Base-by-base conservation (phyloP, 1,140 invertebrate species). In the Tetramorium parvispinum region DNA sequence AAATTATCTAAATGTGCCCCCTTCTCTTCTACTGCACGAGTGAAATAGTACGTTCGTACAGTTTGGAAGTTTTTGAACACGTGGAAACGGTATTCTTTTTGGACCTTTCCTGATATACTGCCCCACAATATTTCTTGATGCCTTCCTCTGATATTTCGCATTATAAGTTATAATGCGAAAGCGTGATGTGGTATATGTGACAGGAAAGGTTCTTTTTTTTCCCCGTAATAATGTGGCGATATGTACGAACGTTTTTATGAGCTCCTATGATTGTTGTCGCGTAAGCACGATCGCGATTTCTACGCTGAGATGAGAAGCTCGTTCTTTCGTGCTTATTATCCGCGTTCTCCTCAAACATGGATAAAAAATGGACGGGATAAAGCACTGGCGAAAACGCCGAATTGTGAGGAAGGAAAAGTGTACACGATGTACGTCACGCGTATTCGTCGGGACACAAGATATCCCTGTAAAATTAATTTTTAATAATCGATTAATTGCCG, bases 321-420 rank as follows among this genome's bases (percentile, higher is more conserved):
- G 24, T 40, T 78, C 0, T 70, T n/a, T 81, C 21, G 46, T 53
- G 40, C 59, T 78, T 18, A 11, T 51, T 18, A 81, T 18, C 8
- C 46, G 65, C 63, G 49, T 24, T 53, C 21, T 81, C 49, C 43
- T 89, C 37, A 79, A 89, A 73, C 11, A 24, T 57, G 68, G 66
- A 43, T 90, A 85, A 85, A 90, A 90, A 87, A 85, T 90, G 89
- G 89, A 90, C 89, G 89, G 89, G 89, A 89, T 81, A 63, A 65
- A 85, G 82, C 63, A 83, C 57, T 73, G 68, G 55, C 81, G 71
- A 81, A 66, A 63, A 46, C 51, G 49, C 71, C 49, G 21, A 82
- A 55, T 87, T 3, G 5, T 8, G 11, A 81, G 10, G 40, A 59
- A 71, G 46, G 11, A 75, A 75, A 49, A 86, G 53, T 43, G 53